Percentiles rank a stretch among this genome's conserved stretches.
phyloP scores from a whole-genome alignment of 92 coral and sea anemone species.

The Heliopora coerulea region DNA sequence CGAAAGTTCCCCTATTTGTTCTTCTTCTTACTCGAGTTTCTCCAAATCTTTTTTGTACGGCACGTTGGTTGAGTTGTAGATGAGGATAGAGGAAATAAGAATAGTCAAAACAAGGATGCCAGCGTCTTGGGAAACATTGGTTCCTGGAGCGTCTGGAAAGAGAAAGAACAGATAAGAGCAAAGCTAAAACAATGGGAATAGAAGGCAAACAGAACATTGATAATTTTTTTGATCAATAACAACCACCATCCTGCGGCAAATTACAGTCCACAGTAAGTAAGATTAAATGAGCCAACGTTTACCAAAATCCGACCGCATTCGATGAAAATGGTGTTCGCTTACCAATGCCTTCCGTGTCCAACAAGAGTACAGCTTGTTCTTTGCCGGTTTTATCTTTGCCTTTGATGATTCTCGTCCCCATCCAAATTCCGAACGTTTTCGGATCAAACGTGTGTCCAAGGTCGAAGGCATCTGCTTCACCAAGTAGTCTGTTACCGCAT shows the following conservation, averaged over 20 bases:
- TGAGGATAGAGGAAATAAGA: constrained; percentile 35
- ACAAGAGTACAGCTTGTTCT: constrained; percentile 16
- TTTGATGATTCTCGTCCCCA: constrained; percentile 28
- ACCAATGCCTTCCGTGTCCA: constrained; percentile 44
- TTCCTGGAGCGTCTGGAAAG: constrained; percentile 36
- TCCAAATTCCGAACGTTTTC: constrained; percentile 37
- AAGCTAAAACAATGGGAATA: no score
- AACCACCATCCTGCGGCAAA: no score
- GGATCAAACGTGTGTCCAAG: constrained; percentile 41
- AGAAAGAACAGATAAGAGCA: not conserved
- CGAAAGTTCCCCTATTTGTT: not conserved
- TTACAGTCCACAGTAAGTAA: no score
- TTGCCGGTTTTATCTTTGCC: constrained; percentile 34
- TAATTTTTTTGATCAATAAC: no score
- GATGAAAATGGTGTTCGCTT: no score
- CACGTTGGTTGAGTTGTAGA: constrained; percentile 25
- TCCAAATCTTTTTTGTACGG: constrained; percentile 40
- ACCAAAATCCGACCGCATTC: no score
- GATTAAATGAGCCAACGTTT: no score
- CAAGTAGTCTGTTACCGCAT: not conserved
- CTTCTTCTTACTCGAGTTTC: constrained; percentile 31
- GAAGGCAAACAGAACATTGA: no score
- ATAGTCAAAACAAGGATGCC: constrained; percentile 37
- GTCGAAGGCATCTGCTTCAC: constrained; percentile 35
- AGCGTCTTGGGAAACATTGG: constrained; percentile 38